phyloP scores from a whole-genome alignment of 2,113 vertebrate species.

The Rhinopomastus cyanomelas region DNA sequence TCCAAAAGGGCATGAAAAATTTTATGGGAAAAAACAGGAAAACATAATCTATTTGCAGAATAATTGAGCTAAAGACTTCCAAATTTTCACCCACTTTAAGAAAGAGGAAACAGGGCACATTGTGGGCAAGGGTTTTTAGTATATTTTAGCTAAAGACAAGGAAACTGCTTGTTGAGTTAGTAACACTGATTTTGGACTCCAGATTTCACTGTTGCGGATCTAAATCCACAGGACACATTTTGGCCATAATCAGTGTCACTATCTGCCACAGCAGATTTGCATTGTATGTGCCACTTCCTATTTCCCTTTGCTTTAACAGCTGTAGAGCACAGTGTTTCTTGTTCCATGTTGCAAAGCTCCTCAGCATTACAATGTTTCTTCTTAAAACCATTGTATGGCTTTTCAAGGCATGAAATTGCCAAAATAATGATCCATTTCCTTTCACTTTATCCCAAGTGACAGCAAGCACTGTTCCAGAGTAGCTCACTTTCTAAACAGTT shows the following conservation, averaged over 20 bases:
- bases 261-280: neutral
- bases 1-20: neutral
- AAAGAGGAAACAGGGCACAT: rapidly evolving
- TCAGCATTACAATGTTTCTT: neutral
- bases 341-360: neutral
- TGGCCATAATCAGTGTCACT: neutral
- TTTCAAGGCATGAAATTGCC: neutral
- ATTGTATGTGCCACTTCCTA: neutral
- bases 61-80: neutral
- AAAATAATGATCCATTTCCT: neutral
- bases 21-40: neutral
- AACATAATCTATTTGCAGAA: neutral
- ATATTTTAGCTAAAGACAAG: neutral
- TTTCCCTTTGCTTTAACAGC: neutral
- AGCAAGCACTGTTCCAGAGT: neutral
- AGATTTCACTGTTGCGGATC: neutral
- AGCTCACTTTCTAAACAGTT: neutral
- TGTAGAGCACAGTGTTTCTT: neutral
- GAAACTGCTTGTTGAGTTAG: neutral
- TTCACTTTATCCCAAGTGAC: neutral
- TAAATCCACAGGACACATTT: rapidly evolving
- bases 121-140: neutral
- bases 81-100: neutral
- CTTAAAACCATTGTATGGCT: neutral
- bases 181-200: neutral